Conservation (phyloP, 2,113 vertebrate genomes). For the Callocephalon fimbriatum region DNA sequence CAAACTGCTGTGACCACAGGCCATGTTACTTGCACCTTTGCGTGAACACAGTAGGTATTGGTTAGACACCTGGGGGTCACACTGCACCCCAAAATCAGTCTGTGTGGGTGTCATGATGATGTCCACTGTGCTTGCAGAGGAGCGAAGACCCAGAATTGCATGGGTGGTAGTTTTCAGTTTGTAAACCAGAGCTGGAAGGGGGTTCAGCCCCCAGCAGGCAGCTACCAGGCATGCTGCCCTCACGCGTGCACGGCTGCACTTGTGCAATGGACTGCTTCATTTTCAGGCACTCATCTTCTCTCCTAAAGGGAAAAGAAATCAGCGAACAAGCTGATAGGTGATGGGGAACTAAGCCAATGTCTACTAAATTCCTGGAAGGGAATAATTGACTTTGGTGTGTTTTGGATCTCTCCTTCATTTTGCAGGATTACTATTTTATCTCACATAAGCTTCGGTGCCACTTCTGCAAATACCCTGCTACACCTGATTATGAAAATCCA, state of each 20-base stretch:
- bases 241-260: accelerated
- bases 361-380: neutral
- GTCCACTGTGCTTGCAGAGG: neutral
- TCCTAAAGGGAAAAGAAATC: neutral
- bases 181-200: neutral
- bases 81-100: neutral
- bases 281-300: neutral
- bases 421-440: neutral
- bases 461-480: neutral
- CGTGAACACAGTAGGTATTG: neutral
- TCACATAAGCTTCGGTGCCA: neutral
- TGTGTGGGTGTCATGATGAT: neutral
- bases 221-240: neutral
- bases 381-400: neutral
- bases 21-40: neutral
- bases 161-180: neutral
- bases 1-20: accelerated
- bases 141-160: neutral
- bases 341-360: neutral
- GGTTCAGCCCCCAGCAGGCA: neutral
- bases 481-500: neutral
- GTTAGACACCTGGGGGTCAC: neutral
- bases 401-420: neutral
- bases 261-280: neutral
- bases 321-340: neutral